Evolutionary conservation across 2,888 invertebrate species (phyloP).

Genomic region (Rhagophthalmus giganteus): DNA sequence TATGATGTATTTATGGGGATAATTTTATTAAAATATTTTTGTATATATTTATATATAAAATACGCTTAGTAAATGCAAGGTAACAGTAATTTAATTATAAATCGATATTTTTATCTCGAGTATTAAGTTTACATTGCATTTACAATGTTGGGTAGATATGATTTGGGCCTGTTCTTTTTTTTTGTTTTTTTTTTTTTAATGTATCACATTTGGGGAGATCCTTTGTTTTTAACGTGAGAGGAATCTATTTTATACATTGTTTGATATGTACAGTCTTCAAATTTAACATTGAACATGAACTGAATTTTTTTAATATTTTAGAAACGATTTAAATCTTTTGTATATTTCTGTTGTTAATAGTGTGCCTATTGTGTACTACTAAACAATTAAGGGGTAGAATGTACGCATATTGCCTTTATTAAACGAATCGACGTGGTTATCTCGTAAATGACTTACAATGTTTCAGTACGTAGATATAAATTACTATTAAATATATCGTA

Average conservation of each 20-base stretch:
- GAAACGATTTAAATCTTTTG: slow-evolving; percentile 16
- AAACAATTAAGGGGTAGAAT: slow-evolving; percentile 47
- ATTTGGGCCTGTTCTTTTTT: background rate
- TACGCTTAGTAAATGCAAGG: slow-evolving; percentile 17
- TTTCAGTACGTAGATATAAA: too few relatives aligned
- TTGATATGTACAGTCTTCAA: slow-evolving; percentile 5
- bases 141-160: background rate
- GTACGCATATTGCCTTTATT: slow-evolving; percentile 39
- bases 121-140: background rate
- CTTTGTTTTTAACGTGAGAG: slow-evolving; percentile 5
- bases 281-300: slow-evolving; percentile 1
- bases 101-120: too few relatives aligned
- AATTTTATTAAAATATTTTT: slow-evolving; percentile 1
- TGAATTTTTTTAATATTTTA: slow-evolving; percentile 6
- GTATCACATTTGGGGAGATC: slow-evolving; percentile 1
- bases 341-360: slow-evolving; percentile 29
- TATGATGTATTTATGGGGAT: slow-evolving; percentile 7
- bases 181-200: slow-evolving; percentile 3
- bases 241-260: background rate
- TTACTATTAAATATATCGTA: too few relatives aligned
- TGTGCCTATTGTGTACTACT: slow-evolving; percentile 36
- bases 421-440: slow-evolving; percentile 27
- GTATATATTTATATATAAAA: slow-evolving; percentile 21
- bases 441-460: too few relatives aligned
- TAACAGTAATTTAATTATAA: slow-evolving; percentile 5